Conservation (phyloP, 1,140 invertebrate genomes). For the Drosophila eugracilis region DNA sequence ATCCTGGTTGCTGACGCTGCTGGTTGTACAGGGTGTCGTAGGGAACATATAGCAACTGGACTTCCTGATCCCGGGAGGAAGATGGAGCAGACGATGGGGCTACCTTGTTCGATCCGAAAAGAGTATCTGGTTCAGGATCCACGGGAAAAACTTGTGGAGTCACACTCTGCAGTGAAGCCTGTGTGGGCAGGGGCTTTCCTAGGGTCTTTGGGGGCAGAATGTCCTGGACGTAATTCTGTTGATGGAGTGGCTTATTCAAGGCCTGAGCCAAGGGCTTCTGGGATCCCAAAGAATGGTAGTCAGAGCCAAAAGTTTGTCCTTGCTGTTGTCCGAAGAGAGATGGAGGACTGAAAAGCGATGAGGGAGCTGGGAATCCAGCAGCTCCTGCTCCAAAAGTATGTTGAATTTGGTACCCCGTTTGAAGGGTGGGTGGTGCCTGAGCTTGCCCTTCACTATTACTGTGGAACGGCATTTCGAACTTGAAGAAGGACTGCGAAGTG, state of each 20-base stretch:
- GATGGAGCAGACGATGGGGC: conserved; percentile 21
- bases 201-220: conserved; percentile 47
- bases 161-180: conserved; percentile 72
- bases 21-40: conserved; percentile 90
- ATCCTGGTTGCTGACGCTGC: conserved; percentile 55
- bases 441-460: conserved; percentile 49
- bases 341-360: conserved; percentile 73
- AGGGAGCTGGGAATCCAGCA: conserved; percentile 46
- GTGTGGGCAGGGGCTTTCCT: conserved; percentile 63
- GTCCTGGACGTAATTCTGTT: conserved; percentile 77
- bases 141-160: conserved; percentile 76
- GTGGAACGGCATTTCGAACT: conserved; percentile 83
- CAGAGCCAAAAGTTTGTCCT: conserved; percentile 47
- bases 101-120: conserved; percentile 58
- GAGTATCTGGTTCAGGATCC: conserved; percentile 54
- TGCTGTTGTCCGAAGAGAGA: conserved; percentile 65
- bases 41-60: conserved; percentile 92
- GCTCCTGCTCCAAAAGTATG: conserved; percentile 66
- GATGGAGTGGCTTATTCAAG: conserved; percentile 70
- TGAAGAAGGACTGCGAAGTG: conserved; percentile 83
- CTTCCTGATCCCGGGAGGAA: conserved; percentile 86
- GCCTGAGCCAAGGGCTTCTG: conserved; percentile 65
- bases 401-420: conserved; percentile 82
- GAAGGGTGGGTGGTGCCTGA: conserved; percentile 65
- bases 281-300: conserved; percentile 46